phyloP scores from a whole-genome alignment of 2,113 vertebrate species.

The Malurus elegans region DNA sequence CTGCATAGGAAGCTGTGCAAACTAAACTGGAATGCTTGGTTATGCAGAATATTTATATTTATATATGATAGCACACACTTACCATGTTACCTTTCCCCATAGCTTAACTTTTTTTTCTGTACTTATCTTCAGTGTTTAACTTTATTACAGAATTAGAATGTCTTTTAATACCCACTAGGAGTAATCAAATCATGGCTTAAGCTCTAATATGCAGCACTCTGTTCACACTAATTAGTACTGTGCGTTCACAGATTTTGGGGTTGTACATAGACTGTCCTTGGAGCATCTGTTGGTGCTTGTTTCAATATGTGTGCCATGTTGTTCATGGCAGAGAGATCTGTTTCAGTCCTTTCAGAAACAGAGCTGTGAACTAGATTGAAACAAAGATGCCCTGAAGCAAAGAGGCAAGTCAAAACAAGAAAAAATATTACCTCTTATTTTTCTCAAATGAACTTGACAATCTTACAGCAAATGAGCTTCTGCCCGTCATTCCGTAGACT shows the following conservation, averaged over 20 bases:
- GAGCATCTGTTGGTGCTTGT: conserved; percentile 28
- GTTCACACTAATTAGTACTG: neutral
- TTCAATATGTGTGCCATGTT: neutral
- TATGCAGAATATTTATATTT: neutral
- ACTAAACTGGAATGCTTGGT: conserved; percentile 2
- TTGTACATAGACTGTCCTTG: neutral
- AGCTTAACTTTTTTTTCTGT: neutral
- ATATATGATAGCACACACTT: neutral
- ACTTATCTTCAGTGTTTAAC: neutral
- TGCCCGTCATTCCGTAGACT: neutral
- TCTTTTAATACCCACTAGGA: neutral
- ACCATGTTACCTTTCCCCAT: neutral
- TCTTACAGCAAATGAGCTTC: neutral
- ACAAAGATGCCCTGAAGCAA: conserved; percentile 13
- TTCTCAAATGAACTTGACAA: neutral
- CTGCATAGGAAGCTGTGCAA: neutral
- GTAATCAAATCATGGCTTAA: neutral
- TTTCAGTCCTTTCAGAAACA: neutral
- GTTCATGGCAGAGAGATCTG: neutral
- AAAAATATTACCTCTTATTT: neutral
- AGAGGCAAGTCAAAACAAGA: neutral
- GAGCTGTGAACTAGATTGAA: conserved; percentile 1
- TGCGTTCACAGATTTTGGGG: neutral
- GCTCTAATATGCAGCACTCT: neutral
- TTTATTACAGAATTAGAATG: neutral